Percentiles rank a stretch among this genome's conserved stretches.
Conservation (phyloP, 2,113 vertebrate genomes). For the Centropus bengalensis region DNA sequence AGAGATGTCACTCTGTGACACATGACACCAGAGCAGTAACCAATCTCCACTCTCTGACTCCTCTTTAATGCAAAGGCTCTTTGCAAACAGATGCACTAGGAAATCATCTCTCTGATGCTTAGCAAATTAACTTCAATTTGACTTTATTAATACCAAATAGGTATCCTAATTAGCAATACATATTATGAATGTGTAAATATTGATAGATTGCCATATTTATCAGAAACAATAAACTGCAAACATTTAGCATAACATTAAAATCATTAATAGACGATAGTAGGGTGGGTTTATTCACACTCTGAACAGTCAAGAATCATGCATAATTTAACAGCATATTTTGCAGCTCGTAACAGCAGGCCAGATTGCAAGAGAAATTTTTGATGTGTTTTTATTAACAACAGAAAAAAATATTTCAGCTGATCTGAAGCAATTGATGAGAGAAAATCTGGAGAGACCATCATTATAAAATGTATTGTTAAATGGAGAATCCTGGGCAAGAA, state of each 20-base stretch:
- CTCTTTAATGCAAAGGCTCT: neutral
- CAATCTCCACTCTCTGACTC: neutral
- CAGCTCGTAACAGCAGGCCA: constrained; percentile 71
- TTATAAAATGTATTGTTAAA: constrained; percentile 40
- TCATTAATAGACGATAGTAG: neutral
- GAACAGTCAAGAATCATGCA: constrained; percentile 70
- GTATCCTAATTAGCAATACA: constrained; percentile 8
- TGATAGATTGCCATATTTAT: constrained; percentile 52
- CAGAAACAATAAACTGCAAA: constrained; percentile 35
- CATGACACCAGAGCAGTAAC: neutral
- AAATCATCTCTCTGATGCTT: neutral
- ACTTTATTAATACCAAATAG: constrained; percentile 24
- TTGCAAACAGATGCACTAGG: neutral
- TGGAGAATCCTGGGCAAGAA: neutral
- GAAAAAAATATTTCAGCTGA: constrained; percentile 51
- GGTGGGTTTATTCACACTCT: neutral
- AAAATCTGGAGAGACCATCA: neutral
- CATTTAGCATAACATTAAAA: constrained; percentile 19
- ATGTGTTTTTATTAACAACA: constrained; percentile 61
- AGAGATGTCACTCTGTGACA: neutral
- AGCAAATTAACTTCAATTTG: constrained; percentile 48
- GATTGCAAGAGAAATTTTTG: constrained; percentile 61
- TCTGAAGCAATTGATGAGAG: constrained; percentile 39
- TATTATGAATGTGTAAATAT: constrained; percentile 52
- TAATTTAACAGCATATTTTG: constrained; percentile 68